Base-by-base conservation (phyloP, 2,113 vertebrate species). In the Limanda limanda region DNA sequence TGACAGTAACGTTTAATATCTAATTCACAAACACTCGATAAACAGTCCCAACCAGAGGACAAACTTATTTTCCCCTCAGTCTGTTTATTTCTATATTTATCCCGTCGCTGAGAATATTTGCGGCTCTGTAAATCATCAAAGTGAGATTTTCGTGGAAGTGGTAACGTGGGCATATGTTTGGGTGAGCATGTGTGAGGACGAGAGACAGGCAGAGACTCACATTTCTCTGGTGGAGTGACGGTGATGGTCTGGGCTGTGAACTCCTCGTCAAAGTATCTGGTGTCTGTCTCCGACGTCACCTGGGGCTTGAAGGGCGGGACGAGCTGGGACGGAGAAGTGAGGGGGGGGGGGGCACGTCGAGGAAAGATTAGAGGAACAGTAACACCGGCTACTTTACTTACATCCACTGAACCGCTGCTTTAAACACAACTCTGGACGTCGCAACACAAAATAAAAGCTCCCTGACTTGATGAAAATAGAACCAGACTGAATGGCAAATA, bases 191-290 rank as follows among this genome's bases (percentile, higher is more conserved):
- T 35, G 25, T 62, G 69, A 23, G 48, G 13, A 62, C 23, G 31
- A 60, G 23, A 59, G 13, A 57, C 17, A 13, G 27, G 18, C 25
- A 8, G 20, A 65, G 5, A 81, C 94, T 94, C 73, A 96, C 95
- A 96, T 94, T 95, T 95, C 90, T 96, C 95, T 54, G 95, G 95
- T 23, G 95, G 95, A 58, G 95, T 96, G 90, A 95, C 95, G 52
- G 95, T 96, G 91, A 96, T 96, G 84, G 94, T 96, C 92, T 96
- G 95, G 74, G 95, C 95, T 40, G 95, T 96, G 89, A 96, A 96
- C 90, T 95, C 95, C 90, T 96, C 95, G 47, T 96, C 95, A 71
- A 96, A 96, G 90, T 96, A 96, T 83, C 95, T 93, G 89, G 95
- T 96, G 92, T 96, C 95, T 11, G 95, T 96, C 90, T 96, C 95